Evolutionary conservation across 23 tunicate species (phyloP), one percentile per base, ranked within the genome.

Genomic region (Ascidia mentula): DNA sequence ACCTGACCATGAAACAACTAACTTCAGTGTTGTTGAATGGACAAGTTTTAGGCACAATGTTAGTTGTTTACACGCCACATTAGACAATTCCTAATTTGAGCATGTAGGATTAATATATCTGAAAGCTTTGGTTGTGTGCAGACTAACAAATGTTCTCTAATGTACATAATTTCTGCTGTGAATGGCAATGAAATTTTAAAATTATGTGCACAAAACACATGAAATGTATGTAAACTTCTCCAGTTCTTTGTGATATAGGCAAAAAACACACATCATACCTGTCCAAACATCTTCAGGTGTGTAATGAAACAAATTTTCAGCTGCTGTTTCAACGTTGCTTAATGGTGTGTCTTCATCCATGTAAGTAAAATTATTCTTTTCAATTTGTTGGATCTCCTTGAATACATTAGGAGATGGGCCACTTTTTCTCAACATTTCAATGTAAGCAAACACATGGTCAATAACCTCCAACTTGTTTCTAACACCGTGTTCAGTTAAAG

Each of bases 301-400:
- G 70, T 75, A 90, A 24, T 46, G 46, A 42, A 37, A 31, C 53
- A 85, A 45, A 60, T 85, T 85, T 65, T 79, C 79, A 59, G 82
- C 81, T 9, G 61, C 33, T 7, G 42, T 42, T 40, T 76, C 90
- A 0, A 81, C 96, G 40, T 90, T 73, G 4, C 35, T 34, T 13
- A 81, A 33, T 0, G 96, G 90, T 17, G 75, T 38, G 24, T 72
- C 80, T 40, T 85, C 96, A 75, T 90, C 96, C 30, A 38, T 36
- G 45, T 61, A 85, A 30, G 72, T 39, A 81, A 85, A 90, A 76
- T 90, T 82, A 40, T 80, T 90, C 24, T 85, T 79, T 76, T 90
- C 96, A 76, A 90, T 90, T 76, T 85, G 80, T 37, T 85, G 86
- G 71, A 90, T 85, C 74, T 90, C 96, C 20, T 59, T 31, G 40